Evolutionary conservation across 2,888 invertebrate genomes (phyloP).

Genomic region (Acanthosepion esculentum): DNA sequence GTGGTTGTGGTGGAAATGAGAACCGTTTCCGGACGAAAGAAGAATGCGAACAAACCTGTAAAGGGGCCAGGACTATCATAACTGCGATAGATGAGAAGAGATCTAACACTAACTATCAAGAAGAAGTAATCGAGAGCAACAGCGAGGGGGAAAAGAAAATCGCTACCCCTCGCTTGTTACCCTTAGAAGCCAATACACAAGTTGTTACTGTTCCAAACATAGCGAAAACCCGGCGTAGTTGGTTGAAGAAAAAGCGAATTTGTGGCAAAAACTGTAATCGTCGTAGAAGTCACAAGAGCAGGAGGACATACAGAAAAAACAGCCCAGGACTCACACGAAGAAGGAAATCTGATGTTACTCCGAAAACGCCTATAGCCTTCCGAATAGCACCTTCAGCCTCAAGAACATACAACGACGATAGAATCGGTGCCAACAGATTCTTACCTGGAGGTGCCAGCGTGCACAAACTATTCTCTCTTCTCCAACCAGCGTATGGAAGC

Average conservation of each 20-base stretch:
- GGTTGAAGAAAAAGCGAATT: background rate
- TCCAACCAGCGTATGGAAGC: background rate
- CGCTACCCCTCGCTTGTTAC: background rate
- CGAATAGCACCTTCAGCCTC: slow-evolving; percentile 53
- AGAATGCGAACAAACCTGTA: slow-evolving; percentile 63
- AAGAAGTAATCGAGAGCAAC: background rate
- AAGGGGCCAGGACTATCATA: slow-evolving; percentile 50
- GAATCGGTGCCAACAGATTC: slow-evolving; percentile 51
- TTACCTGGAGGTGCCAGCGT: slow-evolving; percentile 4
- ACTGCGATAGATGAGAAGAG: background rate
- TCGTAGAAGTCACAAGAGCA: background rate
- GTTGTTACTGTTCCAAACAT: background rate
- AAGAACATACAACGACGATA: slow-evolving; percentile 48
- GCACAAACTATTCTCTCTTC: slow-evolving; percentile 40
- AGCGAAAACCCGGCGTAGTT: background rate
- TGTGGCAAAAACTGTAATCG: background rate
- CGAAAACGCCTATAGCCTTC: background rate
- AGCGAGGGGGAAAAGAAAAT: background rate
- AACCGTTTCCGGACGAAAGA: slow-evolving; percentile 66
- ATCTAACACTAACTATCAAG: background rate
- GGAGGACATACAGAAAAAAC: background rate
- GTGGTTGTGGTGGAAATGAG: slow-evolving; percentile 67
- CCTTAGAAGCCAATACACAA: background rate
- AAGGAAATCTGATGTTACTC: background rate
- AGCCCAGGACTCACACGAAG: background rate